Base-by-base conservation (phyloP, 2,888 invertebrate species). In the Prenolepis imparis region DNA sequence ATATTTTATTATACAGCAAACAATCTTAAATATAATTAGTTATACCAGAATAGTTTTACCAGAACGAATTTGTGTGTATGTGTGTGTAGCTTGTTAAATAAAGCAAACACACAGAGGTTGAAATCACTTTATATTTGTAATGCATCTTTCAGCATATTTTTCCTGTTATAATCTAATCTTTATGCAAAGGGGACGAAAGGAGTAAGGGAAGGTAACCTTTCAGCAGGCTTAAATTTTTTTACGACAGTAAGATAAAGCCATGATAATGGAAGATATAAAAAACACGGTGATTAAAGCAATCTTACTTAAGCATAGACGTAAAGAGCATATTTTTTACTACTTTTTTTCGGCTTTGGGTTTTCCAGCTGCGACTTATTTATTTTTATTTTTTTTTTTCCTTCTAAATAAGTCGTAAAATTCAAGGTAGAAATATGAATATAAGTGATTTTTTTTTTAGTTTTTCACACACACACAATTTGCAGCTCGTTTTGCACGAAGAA, bases 151-250 rank as follows among this genome's bases (percentile, higher is more conserved):
- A 41, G 28, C 32, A 57, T 68, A 57, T 68, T 63, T 72, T 55
- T 66, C 11, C 18, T 44, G 28, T 41, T 57, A 59, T 44, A 68
- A 57, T 57, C 41, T 68, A 78, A 21, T 78, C n/a, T 78, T 68
- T 68, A 59, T 68, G 68, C 44, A 52, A 52, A 52, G 8, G 5
- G 1, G 28, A 28, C 3, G 3, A 8, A 52, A 18, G 8, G n/a
- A n/a, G 2, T 2, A n/a, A n/a, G 0, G 6, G 52, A 0, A n/a
- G n/a, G n/a, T 2, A 57, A 18, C 1, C 21, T 59, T 59, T 18
- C 41, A 21, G 21, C 41, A 15, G 15, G 11, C 21, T 77, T 24
- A 55, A 66, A 24, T 36, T 39, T 59, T 44, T 21, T 57, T 44
- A 21, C 21, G 21, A 32, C 32, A 41, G 11, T 41, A 32, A 41